Percentiles rank a stretch among this genome's conserved stretches.
These are phyloP conservation scores for Mimachlamys varia DNA, from an alignment of 2,888 invertebrate species.

Conservation along the genomic window DNA sequence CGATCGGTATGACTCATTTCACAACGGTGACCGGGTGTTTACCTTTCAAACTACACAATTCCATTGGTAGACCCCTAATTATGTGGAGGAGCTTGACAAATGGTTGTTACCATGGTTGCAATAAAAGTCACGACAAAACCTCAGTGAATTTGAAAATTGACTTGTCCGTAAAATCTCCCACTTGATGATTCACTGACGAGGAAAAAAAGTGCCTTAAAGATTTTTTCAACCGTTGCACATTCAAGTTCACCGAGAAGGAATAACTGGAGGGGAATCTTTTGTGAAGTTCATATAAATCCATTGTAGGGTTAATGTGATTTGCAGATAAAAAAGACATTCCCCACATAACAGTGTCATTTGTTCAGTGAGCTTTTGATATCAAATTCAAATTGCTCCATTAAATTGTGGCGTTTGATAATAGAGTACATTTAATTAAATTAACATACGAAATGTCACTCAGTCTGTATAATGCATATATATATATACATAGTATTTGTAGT, in stretches of 20 bases:
- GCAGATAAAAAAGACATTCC: conserved; percentile 25
- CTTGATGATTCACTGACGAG: conserved; percentile 16
- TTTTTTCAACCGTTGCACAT: conserved; percentile 29
- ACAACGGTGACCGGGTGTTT: conserved; percentile 17
- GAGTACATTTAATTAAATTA: conserved; percentile 29
- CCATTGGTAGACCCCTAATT: conserved; percentile 10
- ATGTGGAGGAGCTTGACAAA: conserved; percentile 3
- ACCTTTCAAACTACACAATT: conserved; percentile 16
- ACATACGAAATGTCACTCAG: conserved; percentile 3
- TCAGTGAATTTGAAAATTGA: conserved; percentile 24
- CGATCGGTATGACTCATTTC: neutral
- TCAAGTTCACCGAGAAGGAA: conserved; percentile 3
- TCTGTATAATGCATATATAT: neutral
- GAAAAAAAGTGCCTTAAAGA: neutral
- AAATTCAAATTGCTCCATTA: conserved; percentile 28
- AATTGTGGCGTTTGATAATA: neutral
- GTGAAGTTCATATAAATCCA: neutral
- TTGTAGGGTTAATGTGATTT: neutral
- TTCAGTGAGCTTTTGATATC: conserved; percentile 26
- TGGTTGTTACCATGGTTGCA: neutral
- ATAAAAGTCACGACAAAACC: conserved; percentile 31
- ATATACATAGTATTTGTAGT: neutral
- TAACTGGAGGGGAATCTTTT: conserved; percentile 18
- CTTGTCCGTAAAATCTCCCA: neutral
- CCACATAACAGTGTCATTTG: conserved; percentile 6